Base-by-base conservation (phyloP, 2,113 vertebrate species). In the Forbesichthys papilliferus region DNA sequence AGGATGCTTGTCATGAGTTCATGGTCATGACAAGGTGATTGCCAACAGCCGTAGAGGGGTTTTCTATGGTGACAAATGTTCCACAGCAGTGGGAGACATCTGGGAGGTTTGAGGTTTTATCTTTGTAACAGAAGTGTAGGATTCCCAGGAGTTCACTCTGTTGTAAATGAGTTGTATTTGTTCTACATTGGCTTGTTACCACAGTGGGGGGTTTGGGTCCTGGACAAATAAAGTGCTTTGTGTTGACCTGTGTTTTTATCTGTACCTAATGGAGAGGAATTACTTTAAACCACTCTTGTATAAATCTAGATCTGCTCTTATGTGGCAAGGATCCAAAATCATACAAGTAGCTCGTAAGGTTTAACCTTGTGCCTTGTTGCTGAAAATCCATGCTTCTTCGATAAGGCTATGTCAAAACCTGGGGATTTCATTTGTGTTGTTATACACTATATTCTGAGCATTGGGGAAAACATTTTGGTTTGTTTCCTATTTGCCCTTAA, bases 251-350 rank as follows among this genome's bases (percentile, higher is more conserved):
- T 48, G 62, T 67, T 64, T 66, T 66, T 1, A 66, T 65, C 18
- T 66, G 20, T 48, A 73, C 4, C 2, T 49, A 68, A 69, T 34
- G 34, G 36, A 53, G 20, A 34, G 57, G 11, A 7, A n/a, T 54
- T 3, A n/a, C n/a, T 61, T 80, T 66, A 63, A 68, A 55, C 42
- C 64, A 27, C 61, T 48, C 51, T 11, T 56, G 11, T 74, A 58
- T 58, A 64, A 14, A 11, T 58, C n/a, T 42, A 52, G 48, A 60
- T 66, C 69, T 73, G 16, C 61, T 64, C 48, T 75, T 33, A 64
- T 65, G 67, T 73, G 60, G 18, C 63, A 9, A n/a, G 68, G 55
- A 84, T 81, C 70, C 36, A 75, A 48, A 81, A 77, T 79, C 66
- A 77, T 62, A 78, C 60, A 68, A 54, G 20, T 57, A 49, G 62